Evolutionary conservation across 2,113 vertebrate species (phyloP).

Genomic region (Leptosomus discolor): DNA sequence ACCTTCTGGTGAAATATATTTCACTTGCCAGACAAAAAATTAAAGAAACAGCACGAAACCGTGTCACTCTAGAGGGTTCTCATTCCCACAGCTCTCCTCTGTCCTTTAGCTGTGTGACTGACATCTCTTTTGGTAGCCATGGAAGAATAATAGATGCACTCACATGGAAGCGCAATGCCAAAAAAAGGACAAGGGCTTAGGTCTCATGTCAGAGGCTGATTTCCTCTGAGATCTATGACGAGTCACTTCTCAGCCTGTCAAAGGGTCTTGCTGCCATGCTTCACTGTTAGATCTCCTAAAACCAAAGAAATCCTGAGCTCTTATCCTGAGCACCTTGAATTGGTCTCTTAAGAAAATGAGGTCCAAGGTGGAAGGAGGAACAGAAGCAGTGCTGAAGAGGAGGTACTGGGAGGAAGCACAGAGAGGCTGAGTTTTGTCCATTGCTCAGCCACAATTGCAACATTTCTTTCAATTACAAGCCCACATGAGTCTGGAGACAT

Average conservation of each 20-base stretch:
- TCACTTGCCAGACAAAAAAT: slow-evolving; percentile 69
- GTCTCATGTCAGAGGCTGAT: neutral
- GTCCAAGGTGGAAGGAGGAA: neutral
- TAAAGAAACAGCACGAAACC: slow-evolving; percentile 52
- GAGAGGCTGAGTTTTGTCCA: neutral
- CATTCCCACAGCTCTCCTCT: neutral
- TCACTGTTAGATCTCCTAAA: neutral
- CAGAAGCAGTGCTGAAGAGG: neutral
- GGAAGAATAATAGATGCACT: neutral
- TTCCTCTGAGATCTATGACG: neutral
- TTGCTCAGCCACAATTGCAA: neutral
- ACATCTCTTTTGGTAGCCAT: neutral
- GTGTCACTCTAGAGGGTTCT: neutral
- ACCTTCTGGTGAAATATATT: slow-evolving; percentile 67
- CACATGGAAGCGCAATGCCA: rapidly evolving
- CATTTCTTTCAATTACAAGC: neutral
- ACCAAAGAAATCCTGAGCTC: neutral
- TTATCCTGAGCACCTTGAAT: neutral
- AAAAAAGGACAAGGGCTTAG: neutral
- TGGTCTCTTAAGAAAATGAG: neutral
- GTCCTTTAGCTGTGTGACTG: neutral
- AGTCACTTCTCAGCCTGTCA: neutral
- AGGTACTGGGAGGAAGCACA: rapidly evolving
- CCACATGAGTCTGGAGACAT: neutral
- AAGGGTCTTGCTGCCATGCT: neutral